phyloP scores from a whole-genome alignment of 2,113 vertebrate genomes.

The Pangasianodon gigas region DNA sequence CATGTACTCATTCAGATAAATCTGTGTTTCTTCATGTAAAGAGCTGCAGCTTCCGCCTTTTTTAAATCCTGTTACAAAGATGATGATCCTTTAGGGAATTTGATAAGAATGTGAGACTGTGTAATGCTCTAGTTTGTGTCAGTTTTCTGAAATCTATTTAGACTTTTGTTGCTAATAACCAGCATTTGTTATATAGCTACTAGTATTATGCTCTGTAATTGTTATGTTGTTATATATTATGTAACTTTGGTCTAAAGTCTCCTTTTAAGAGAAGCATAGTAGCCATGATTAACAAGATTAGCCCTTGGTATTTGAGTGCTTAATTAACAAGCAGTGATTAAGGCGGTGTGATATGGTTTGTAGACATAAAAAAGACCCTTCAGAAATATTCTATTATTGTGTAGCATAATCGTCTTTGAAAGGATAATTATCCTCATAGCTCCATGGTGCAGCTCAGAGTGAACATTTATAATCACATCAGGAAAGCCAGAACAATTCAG shows the following conservation, averaged over 20 bases:
- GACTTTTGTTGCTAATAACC: background rate
- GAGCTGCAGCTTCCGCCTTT: background rate
- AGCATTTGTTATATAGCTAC: background rate
- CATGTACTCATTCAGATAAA: background rate
- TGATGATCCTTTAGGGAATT: background rate
- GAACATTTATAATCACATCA: constrained; percentile 27
- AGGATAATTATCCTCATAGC: constrained; percentile 7
- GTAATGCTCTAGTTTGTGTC: background rate
- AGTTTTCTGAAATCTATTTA: background rate
- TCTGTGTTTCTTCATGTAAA: background rate
- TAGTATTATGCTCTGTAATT: background rate
- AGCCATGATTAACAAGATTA: background rate
- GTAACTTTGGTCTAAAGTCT: background rate
- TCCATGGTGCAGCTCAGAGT: background rate
- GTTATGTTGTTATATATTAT: background rate
- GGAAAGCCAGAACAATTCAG: background rate
- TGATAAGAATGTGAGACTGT: background rate
- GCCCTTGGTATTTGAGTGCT: background rate
- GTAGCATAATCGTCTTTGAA: background rate
- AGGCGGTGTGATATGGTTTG: background rate
- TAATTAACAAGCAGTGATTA: background rate
- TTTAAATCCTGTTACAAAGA: background rate
- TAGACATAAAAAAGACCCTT: background rate
- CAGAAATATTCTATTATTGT: background rate
- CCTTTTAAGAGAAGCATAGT: background rate